Evolutionary conservation across 2,797 vertebrate species (phyloP), one percentile per base, ranked within the genome.

Genomic region (Megalops cyprinoides): DNA sequence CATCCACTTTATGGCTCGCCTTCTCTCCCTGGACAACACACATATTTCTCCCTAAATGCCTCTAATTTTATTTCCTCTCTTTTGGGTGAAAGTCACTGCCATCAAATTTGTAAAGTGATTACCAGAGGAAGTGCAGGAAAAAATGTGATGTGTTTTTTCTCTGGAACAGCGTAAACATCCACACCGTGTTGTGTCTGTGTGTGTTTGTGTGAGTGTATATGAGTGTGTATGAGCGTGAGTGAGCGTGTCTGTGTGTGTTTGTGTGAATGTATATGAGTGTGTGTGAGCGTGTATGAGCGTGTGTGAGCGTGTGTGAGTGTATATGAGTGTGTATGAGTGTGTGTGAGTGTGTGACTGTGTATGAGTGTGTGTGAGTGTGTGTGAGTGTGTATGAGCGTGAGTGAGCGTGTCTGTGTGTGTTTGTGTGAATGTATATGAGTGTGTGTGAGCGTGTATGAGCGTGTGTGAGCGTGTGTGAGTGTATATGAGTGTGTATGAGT

Each of bases 1-100:
- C 81, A 84, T 80, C 60, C 81, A 80, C 78, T 86, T 84, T 85
- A 82, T 87, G 83, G 83, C 77, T 28, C 76, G 67, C 79, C 77
- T 62, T 73, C 76, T 83, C 82, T 74, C 74, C n/a, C 44, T 58
- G 73, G 85, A 83, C 79, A 87, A 84, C 84, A 85, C 44, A 56
- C 79, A 69, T 79, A 85, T 84, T 77, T 73, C 58, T 75, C 74
- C 74, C 10, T 81, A 82, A 84, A 44, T 74, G 75, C 76, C n/a
- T 78, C 53, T 76, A 79, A 78, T 78, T 77, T 82, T 31, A 71
- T 46, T 53, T 37, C 53, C 39, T 51, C 62, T 60, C 83, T 60
- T 60, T 60, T 46, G 28, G 9, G 28, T 9, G 8, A 9, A 31
- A 20, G 23, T 71, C 37, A 42, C 39, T 44, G 67, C n/a, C n/a